These are phyloP conservation scores for Sebastiscus albofasciatus DNA, from an alignment of 2,797 vertebrate species.

Conservation along the genomic window DNA sequence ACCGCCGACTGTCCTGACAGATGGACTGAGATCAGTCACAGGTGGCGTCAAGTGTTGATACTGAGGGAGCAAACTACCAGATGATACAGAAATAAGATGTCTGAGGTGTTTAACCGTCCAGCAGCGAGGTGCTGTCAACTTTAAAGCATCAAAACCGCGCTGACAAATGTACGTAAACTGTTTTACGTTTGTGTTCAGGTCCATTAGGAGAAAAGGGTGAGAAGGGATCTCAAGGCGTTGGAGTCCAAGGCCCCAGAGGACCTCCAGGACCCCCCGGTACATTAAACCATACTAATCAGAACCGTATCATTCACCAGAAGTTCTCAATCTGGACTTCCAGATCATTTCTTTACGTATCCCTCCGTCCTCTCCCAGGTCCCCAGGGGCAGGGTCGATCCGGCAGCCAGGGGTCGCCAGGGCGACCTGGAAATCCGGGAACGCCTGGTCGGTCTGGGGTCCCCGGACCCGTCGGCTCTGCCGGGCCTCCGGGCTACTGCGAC, in stretches of 20 bases:
- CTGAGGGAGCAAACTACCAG: neutral
- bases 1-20: too few relatives aligned
- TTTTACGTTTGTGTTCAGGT: conserved; percentile 77
- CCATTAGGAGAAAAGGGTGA: conserved; percentile 92
- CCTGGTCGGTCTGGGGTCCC: conserved; percentile 88
- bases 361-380: conserved; percentile 76
- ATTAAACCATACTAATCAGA: rapidly evolving
- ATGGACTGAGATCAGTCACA: too few relatives aligned
- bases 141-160: neutral
- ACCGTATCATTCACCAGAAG: too few relatives aligned
- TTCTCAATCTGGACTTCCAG: neutral
- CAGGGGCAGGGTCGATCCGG: conserved; percentile 93
- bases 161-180: neutral
- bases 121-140: neutral
- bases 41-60: neutral
- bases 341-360: neutral
- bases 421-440: conserved; percentile 90
- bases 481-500: conserved; percentile 94
- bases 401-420: conserved; percentile 86
- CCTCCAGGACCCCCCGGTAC: conserved; percentile 90
- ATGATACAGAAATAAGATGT: neutral
- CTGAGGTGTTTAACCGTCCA: neutral
- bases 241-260: conserved; percentile 93
- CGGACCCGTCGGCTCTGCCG: conserved; percentile 88
- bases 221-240: conserved; percentile 89